Base-by-base conservation (phyloP, 2,888 invertebrate species). In the Pyralis farinalis region DNA sequence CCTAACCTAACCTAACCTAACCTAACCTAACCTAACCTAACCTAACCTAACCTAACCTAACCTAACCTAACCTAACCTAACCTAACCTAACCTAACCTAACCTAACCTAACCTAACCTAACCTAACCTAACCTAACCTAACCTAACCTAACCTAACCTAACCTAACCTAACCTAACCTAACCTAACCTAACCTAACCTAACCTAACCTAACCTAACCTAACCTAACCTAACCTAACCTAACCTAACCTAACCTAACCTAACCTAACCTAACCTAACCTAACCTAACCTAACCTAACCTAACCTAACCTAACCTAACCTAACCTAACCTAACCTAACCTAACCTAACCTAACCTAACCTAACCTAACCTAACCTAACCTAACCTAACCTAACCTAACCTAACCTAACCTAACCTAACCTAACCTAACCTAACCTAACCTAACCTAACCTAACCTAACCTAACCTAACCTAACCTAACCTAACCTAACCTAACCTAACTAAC, bases 31-130 rank as follows among this genome's bases (percentile, higher is more conserved):
- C 42, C 37, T 38, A 42, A 37, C 42, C 37, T 34, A 43, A 40
- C 44, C 40, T 36, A 40, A 44, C 44, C 40, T 37, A 44, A 44
- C 44, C 37, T 33, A 44, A 37, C 43, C 43, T 37, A 43, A 43
- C 42, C 42, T 37, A 44, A 44, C 43, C 44, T 40, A 40, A 44
- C 37, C 38, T 34, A 34, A 42, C 37, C 42, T 34, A 32, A 32
- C 32, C 32, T 32, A 32, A 32, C 32, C 32, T 32, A 32, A 32
- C 32, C 32, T 32, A 32, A 32, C 32, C 32, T 40, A 40, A 32
- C 32, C 32, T 32, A 32, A 32, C 32, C 32, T 32, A 32, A 32
- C 32, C 32, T 32, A 32, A 32, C 32, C 32, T 32, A 32, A 32
- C 32, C 32, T 32, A 32, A 32, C 32, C 32, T 32, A 32, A 32